Evolutionary conservation across 92 coral and sea anemone species (phyloP), one percentile per base, ranked within the genome.

Genomic region (Epizoanthus illoricatus): DNA sequence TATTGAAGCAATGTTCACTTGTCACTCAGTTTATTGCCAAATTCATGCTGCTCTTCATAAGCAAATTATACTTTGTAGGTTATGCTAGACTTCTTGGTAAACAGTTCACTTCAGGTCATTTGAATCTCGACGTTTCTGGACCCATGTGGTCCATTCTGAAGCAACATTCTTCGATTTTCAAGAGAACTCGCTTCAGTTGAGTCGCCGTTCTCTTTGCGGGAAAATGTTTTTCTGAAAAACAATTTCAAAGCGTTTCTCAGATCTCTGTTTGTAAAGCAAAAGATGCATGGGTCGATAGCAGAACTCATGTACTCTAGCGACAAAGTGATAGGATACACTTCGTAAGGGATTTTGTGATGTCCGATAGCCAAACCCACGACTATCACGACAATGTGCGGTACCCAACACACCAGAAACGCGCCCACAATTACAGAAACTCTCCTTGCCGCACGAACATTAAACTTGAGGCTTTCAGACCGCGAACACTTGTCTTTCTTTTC

Each of bases 281-380:
- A 92, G 24, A 92, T 81, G 45, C 97, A 92, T 5, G 97, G 97
- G 21, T 92, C 91, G 43, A 92, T 89, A 1, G 97, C 97, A 0
- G 97, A 92, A 58, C 92, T 90, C n/a, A 89, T 87, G 75, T 92
- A 92, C 73, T 90, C 92, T 4, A 92, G 59, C 4, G 97, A 87
- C 67, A 92, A 79, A 3, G 97, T 92, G 19, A 92, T 72, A 4
- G 91, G 87, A 76, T 81, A 90, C 39, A 90, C 89, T 0, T 68
- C 79, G 15, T 71, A 64, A 7, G 97, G 97, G 5, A 92, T 81
- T 4, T 65, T 69, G 15, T 76, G 62, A 66, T 62, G 73, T 3
- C 97, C 97, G 55, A 88, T 86, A 1, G 45, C 55, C 24, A 92
- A 66, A 15, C 89, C 87, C 5, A 80, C 56, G 4, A 92, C 66